Evolutionary conservation across 2,888 invertebrate genomes (phyloP).

Genomic region (Selenia dentaria): DNA sequence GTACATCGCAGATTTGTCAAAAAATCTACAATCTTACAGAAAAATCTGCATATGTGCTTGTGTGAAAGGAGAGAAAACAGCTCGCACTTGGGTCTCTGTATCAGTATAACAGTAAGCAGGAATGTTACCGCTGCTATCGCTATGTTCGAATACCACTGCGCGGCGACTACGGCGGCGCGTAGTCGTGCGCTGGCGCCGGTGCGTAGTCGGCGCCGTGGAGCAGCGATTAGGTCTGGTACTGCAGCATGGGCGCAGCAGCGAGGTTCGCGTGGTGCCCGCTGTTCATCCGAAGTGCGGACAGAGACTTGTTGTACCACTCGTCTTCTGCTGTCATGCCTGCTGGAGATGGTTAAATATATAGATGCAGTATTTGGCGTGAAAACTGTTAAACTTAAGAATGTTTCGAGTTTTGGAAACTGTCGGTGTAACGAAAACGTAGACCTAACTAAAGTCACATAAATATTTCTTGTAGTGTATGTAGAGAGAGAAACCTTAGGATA

Average conservation of each 20-base stretch:
- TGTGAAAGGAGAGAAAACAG: too few species aligned
- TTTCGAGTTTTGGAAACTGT: too few species aligned
- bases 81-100: not conserved
- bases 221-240: slow-evolving; percentile 97
- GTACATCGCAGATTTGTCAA: too few species aligned
- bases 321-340: slow-evolving; percentile 96
- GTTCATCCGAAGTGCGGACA: slow-evolving; percentile 98
- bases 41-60: too few species aligned
- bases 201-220: slow-evolving; percentile 82
- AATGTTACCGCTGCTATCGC: slow-evolving; percentile 12
- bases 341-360: too few species aligned
- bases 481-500: too few species aligned
- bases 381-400: too few species aligned
- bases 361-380: too few species aligned
- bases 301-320: slow-evolving; percentile 99
- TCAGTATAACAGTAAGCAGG: not conserved
- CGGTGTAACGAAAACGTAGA: too few species aligned
- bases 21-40: too few species aligned
- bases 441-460: too few species aligned
- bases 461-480: too few species aligned
- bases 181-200: slow-evolving; percentile 79
- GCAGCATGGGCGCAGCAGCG: slow-evolving; percentile 97
- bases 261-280: slow-evolving; percentile 97
- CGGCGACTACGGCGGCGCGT: slow-evolving; percentile 67
- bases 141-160: slow-evolving; percentile 19